Base-by-base conservation (phyloP, 2,113 vertebrate genomes). In the Caracal caracal region DNA sequence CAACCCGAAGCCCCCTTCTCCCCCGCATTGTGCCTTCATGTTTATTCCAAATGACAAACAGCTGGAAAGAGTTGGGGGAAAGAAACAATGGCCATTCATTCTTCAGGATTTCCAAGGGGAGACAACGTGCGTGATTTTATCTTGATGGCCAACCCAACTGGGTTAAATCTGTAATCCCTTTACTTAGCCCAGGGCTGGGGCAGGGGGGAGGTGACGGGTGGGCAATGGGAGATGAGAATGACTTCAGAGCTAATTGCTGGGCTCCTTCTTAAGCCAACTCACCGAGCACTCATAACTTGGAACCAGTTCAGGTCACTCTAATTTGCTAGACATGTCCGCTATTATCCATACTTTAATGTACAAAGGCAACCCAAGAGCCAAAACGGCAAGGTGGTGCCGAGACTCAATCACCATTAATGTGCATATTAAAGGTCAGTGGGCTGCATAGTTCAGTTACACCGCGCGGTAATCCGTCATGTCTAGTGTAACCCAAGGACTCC, bases 251-350 rank as follows among this genome's bases (percentile, higher is more conserved):
- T 90, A 53, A 82, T 85, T 43, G 79, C 17, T 30, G 33, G 70
- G n/a, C 79, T 93, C 76, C 76, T 30, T 68, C 89, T 40, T 80
- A 24, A 20, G 59, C 81, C 70, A 78, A 82, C 73, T 78, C 94
- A 79, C 56, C 33, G 66, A 93, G 66, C 4, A 3, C 92, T 97
- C 49, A 16, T 10, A 84, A 86, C 61, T 84, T 97, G 76, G 93
- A 95, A 92, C 40, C 86, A 40, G 87, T 88, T 85, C 96, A 93
- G 95, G 92, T 73, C 94, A 4, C n/a, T 73, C 88, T 17, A 7
- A 93, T 97, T 93, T 92, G 92, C 90, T 73, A 73, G 92, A 94
- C 92, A 53, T 53, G 85, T 82, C 85, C 20, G 40, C 65, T 51
- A 43, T 68, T 84, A 53, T 73, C 94, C 82, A 3, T 20, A 20